A percentile compares a stretch with the other conserved stretches of the same genome.
Conservation (phyloP, 2,113 vertebrate species). For the Zapus hudsonius region DNA sequence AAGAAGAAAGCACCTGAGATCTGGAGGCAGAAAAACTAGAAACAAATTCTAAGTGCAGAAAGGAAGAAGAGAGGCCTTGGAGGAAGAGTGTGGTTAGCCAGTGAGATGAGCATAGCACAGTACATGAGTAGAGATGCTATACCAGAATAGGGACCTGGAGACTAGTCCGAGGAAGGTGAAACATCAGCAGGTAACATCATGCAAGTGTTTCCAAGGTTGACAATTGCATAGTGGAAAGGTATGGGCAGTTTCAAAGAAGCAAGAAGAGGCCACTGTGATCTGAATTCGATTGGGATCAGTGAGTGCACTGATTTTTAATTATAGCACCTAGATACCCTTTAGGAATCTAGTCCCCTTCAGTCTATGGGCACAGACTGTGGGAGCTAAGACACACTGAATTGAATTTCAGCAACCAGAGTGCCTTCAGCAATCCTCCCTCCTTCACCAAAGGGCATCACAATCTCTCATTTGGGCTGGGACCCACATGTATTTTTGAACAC, state of each 20-base stretch:
- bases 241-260: slow-evolving; percentile 23
- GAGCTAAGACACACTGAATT: too few relatives aligned
- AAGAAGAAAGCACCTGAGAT: neutral
- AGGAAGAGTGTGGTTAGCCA: neutral
- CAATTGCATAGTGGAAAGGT: neutral
- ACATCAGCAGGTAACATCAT: neutral
- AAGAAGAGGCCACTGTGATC: neutral
- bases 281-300: too few relatives aligned
- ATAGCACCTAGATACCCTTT: too few relatives aligned
- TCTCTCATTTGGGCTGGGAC: too few relatives aligned
- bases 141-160: neutral
- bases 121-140: neutral
- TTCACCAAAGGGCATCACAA: too few relatives aligned
- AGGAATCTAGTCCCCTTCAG: too few relatives aligned
- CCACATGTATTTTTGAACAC: too few relatives aligned
- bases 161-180: neutral
- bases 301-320: too few relatives aligned
- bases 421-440: too few relatives aligned
- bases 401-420: too few relatives aligned
- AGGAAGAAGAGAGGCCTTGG: neutral
- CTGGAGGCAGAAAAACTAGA: neutral
- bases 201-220: neutral
- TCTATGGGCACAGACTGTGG: too few relatives aligned
- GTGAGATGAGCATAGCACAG: neutral
- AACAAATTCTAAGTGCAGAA: neutral